Evolutionary conservation across 2,113 vertebrate species (phyloP).

Genomic region (Lepus americanus): DNA sequence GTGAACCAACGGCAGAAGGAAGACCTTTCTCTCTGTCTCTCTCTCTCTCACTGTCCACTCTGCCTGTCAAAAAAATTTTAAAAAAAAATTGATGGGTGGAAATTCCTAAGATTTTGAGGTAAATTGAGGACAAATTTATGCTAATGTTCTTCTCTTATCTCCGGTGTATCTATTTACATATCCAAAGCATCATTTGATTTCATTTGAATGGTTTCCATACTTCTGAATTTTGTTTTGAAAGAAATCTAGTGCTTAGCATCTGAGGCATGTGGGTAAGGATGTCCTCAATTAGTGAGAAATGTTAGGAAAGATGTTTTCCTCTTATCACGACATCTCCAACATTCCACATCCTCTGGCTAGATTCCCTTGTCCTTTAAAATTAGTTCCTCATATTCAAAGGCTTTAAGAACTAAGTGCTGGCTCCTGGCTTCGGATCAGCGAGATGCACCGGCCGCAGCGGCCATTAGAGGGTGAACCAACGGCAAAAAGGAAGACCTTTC

Average conservation of each 20-base stretch:
- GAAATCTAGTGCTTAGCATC: constrained; percentile 66
- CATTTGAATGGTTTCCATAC: constrained; percentile 41
- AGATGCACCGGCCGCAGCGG: too few relatives aligned
- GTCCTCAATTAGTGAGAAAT: constrained; percentile 71
- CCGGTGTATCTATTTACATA: background rate
- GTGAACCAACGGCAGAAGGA: too few relatives aligned
- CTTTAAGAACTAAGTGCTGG: constrained; percentile 61
- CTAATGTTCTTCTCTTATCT: background rate
- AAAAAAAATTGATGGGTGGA: background rate
- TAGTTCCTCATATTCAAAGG: constrained; percentile 71
- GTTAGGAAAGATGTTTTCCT: constrained; percentile 70
- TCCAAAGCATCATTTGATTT: constrained; percentile 8
- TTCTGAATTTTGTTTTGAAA: constrained; percentile 48
- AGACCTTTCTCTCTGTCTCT: too few relatives aligned
- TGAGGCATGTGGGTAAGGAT: constrained; percentile 72
- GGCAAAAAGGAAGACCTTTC: too few relatives aligned
- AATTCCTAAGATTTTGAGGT: background rate
- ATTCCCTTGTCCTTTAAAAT: constrained; percentile 69
- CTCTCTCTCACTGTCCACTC: too few relatives aligned
- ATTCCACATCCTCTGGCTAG: constrained; percentile 74
- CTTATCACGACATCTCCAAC: constrained; percentile 80
- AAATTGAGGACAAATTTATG: background rate
- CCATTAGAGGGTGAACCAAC: too few relatives aligned
- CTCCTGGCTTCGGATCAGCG: too few relatives aligned
- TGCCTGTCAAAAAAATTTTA: too few relatives aligned